phyloP scores from a whole-genome alignment of 64 coral and sea anemone species.

The Pachyseris speciosa region DNA sequence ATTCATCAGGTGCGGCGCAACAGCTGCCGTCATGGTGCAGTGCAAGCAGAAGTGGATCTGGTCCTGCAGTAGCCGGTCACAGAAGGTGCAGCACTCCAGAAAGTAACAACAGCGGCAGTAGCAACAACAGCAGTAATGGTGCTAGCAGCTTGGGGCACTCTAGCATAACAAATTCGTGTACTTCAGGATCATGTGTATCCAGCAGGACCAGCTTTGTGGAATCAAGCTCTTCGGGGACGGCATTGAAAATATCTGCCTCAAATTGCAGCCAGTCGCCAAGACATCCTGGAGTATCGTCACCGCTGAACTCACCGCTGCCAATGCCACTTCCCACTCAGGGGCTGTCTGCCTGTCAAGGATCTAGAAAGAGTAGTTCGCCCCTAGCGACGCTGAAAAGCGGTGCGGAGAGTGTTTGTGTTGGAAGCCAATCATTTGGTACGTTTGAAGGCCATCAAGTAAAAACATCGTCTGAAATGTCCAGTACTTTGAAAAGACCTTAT shows the following conservation, averaged over 20 bases:
- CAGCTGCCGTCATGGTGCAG: slow-evolving; percentile 1
- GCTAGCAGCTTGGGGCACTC: not conserved
- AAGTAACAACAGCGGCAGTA: not conserved
- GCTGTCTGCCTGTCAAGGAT: not conserved
- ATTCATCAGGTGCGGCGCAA: not conserved
- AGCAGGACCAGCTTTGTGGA: slow-evolving; percentile 4
- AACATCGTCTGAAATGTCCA: not conserved
- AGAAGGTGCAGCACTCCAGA: slow-evolving; percentile 13
- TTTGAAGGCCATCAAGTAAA: not conserved
- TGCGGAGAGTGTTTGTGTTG: not conserved
- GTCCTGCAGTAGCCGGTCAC: not conserved
- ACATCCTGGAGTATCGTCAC: not conserved
- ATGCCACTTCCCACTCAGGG: not conserved
- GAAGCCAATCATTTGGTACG: not conserved
- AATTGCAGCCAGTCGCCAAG: slow-evolving; percentile 2
- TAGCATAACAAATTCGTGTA: slow-evolving; percentile 15
- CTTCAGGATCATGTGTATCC: not conserved
- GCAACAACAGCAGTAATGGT: not conserved
- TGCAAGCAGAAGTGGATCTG: not conserved
- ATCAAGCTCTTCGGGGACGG: not conserved
- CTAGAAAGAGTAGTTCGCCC: not conserved
- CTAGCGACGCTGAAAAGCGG: not conserved
- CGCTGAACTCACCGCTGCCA: slow-evolving; percentile 11
- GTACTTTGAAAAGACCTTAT: slow-evolving; percentile 11
- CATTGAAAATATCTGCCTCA: not conserved